Conservation (phyloP, 2,113 vertebrate species). For the Neogobius melanostomus region DNA sequence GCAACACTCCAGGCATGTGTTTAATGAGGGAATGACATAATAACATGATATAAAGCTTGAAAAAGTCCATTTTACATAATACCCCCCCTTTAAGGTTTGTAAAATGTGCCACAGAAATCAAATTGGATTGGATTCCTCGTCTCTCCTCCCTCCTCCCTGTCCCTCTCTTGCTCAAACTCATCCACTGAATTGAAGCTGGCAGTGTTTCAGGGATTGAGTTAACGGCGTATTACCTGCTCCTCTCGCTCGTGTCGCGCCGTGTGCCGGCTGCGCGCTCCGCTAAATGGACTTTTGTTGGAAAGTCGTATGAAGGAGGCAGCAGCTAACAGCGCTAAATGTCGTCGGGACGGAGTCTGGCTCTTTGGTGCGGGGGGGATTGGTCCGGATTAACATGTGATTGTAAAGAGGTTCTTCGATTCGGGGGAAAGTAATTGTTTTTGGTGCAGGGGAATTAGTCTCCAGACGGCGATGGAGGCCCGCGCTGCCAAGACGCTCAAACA, state of each 20-base stretch:
- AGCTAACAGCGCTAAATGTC: conserved; percentile 33
- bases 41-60: no score
- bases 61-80: no score
- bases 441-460: conserved; percentile 18
- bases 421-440: conserved; percentile 36
- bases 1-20: no score
- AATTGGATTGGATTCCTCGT: background rate
- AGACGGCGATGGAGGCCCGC: background rate
- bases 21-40: no score
- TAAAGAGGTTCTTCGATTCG: conserved; percentile 30
- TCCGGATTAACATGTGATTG: conserved; percentile 44
- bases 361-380: conserved; percentile 12
- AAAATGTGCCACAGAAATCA: no score
- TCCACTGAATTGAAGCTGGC: conserved; percentile 57
- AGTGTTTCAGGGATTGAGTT: conserved; percentile 61
- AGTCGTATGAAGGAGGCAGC: conserved; percentile 62
- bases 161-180: conserved; percentile 27
- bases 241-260: conserved; percentile 29
- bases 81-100: background rate
- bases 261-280: background rate
- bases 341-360: no score
- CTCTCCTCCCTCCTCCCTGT: conserved; percentile 32
- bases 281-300: conserved; percentile 58
- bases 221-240: conserved; percentile 61
- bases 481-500: background rate